Base-by-base conservation (phyloP, 2,888 invertebrate species). In the Melangyna quadrimaculata region DNA sequence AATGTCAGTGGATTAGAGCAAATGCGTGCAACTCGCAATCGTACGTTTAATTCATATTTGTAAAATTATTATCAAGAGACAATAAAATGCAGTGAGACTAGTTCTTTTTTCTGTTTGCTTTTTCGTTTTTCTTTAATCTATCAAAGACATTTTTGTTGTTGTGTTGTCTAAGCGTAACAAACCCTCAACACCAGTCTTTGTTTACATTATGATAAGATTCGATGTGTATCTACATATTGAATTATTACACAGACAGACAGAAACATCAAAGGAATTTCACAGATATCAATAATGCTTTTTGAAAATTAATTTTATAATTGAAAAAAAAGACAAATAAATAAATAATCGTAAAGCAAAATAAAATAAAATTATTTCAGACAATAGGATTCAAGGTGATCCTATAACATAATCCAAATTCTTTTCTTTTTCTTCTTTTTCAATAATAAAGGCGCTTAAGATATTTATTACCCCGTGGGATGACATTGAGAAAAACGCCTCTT, bases 141-240 rank as follows among this genome's bases (percentile, higher is more conserved):
- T 40, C 10, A 40, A 37, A 40, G n/a, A n/a, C 22, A 22, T 43
- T 27, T 63, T 40, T 27, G 40, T 40, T 27, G 40, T 61, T 9
- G n/a, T 43, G 22, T 37, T 65, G 19, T 45, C 29, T n/a, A 24
- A 51, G 35, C 51, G 19, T 65, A 65, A 45, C 29, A 67, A 67
- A 51, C 35, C 67, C 48, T 8, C 24, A 71, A 78, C 70, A 69
- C 72, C 43, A 67, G 61, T 75, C 51, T 75, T 79, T 84, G 84
- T 84, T 84, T 84, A 71, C 67, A 61, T 53, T 84, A 17, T 72
- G 84, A 84, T 84, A 75, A 84, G 84, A 84, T 79, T 84, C 75
- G 59, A 45, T 51, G 51, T 73, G 69, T 27, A 71, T 57, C 63
- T 43, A n/a, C n/a, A n/a, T n/a, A 70, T 40, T 35, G 63, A 14